A percentile compares a stretch with the other conserved stretches of the same genome.
These are phyloP conservation scores for Micrasema longulum DNA, from an alignment of 1,140 invertebrate genomes.

Conservation along the genomic window DNA sequence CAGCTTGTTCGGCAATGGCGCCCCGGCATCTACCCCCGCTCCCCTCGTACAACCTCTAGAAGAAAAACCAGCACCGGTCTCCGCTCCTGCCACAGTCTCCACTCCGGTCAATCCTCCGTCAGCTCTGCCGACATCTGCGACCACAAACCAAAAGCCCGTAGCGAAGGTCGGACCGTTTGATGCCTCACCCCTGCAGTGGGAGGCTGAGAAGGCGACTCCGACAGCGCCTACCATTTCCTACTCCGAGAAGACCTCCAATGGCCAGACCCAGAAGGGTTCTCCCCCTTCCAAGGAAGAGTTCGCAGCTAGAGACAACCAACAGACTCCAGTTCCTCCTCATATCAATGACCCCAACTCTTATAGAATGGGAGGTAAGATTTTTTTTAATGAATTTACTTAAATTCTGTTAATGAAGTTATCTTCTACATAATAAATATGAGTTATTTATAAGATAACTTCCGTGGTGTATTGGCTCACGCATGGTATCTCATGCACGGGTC, in stretches of 20 bases:
- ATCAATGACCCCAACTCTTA: constrained; percentile 71
- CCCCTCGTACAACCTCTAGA: constrained; percentile 52
- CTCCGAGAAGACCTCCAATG: constrained; percentile 58
- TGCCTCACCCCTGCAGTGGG: constrained; percentile 61
- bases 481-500: too few species aligned
- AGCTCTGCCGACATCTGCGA: constrained; percentile 14
- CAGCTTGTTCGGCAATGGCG: constrained; percentile 61
- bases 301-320: constrained; percentile 54
- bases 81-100: not conserved
- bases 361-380: constrained; percentile 73
- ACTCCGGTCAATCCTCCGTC: not conserved
- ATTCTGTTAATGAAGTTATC: too few species aligned
- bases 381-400: too few species aligned
- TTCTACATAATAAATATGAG: too few species aligned
- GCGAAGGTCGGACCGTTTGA: constrained; percentile 72
- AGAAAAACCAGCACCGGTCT: constrained; percentile 36
- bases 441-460: too few species aligned
- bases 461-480: too few species aligned
- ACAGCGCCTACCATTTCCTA: constrained; percentile 59
- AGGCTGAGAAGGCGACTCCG: constrained; percentile 57
- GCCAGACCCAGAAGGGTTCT: constrained; percentile 24
- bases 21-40: constrained; percentile 50
- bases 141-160: constrained; percentile 65
- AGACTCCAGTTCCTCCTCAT: constrained; percentile 59
- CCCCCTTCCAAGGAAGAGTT: constrained; percentile 55